These are phyloP conservation scores for Leptodactylus fuscus DNA, from an alignment of 2,113 vertebrate species.

Conservation along the genomic window DNA sequence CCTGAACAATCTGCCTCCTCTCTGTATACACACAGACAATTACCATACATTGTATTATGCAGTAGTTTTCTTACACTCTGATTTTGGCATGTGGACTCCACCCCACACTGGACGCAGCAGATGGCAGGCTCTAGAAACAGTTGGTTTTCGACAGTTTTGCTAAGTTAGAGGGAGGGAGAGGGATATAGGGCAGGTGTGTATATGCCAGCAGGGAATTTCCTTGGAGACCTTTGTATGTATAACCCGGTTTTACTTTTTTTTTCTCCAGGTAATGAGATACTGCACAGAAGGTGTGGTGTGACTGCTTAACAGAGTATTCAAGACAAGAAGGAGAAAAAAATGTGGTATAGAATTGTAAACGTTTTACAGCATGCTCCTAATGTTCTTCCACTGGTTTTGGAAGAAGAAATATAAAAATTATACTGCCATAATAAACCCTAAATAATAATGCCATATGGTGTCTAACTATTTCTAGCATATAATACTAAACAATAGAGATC, in stretches of 20 bases:
- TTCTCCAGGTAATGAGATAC: constrained; percentile 13
- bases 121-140: constrained; percentile 35
- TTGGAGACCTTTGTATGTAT: constrained; percentile 8
- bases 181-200: constrained; percentile 9
- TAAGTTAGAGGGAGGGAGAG: constrained; percentile 13
- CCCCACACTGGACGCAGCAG: constrained; percentile 16
- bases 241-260: constrained; percentile 16
- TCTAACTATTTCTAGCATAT: too few relatives aligned
- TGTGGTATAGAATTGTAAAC: neutral
- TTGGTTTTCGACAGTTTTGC: constrained; percentile 36
- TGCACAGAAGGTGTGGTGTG: constrained; percentile 12
- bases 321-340: neutral
- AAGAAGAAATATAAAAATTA: too few relatives aligned
- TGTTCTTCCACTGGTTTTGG: too few relatives aligned
- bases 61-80: neutral
- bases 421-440: too few relatives aligned
- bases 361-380: too few relatives aligned
- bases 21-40: neutral
- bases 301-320: neutral
- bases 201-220: constrained; percentile 7
- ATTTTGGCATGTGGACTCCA: constrained; percentile 36
- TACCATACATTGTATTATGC: constrained; percentile 25
- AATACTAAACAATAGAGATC: too few relatives aligned
- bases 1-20: constrained; percentile 36
- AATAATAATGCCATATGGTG: too few relatives aligned